Conservation (phyloP, 2,888 invertebrate genomes). For the Adelognathus sp. region DNA sequence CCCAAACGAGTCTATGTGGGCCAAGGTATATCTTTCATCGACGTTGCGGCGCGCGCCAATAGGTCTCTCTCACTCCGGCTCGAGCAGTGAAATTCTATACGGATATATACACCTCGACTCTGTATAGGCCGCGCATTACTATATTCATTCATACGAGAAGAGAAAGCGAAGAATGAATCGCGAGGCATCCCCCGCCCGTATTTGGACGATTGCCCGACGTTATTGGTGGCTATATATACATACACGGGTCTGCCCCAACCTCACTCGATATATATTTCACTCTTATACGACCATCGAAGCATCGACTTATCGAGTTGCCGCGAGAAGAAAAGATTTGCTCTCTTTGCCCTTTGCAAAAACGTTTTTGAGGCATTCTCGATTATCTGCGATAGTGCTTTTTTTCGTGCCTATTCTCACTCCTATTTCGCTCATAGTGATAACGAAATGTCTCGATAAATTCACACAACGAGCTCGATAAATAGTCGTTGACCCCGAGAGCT, state of each 20-base stretch:
- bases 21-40: slow-evolving; percentile 41
- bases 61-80: slow-evolving; percentile 2
- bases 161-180: slow-evolving; percentile 56
- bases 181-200: slow-evolving; percentile 40
- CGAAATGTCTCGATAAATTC: not conserved
- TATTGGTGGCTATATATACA: slow-evolving; percentile 40
- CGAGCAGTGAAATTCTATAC: slow-evolving; percentile 4
- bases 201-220: slow-evolving; percentile 53
- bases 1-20: slow-evolving; percentile 26
- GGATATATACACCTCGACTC: too few relatives aligned
- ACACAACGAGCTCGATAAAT: not conserved
- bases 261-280: not conserved
- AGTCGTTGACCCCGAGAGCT: slow-evolving; percentile 18
- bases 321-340: not conserved
- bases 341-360: not conserved
- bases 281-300: not conserved
- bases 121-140: slow-evolving; percentile 17
- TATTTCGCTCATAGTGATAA: not conserved
- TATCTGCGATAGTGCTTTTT: not conserved
- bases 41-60: slow-evolving; percentile 29
- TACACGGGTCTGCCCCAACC: slow-evolving; percentile 8
- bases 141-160: slow-evolving; percentile 55
- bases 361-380: slow-evolving; percentile 7
- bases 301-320: slow-evolving; percentile 13
- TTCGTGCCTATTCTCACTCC: too few relatives aligned